Percentiles rank a stretch among this genome's conserved stretches.
phyloP scores from a whole-genome alignment of 1,140 invertebrate species.

The Agraylea sexmaculata region DNA sequence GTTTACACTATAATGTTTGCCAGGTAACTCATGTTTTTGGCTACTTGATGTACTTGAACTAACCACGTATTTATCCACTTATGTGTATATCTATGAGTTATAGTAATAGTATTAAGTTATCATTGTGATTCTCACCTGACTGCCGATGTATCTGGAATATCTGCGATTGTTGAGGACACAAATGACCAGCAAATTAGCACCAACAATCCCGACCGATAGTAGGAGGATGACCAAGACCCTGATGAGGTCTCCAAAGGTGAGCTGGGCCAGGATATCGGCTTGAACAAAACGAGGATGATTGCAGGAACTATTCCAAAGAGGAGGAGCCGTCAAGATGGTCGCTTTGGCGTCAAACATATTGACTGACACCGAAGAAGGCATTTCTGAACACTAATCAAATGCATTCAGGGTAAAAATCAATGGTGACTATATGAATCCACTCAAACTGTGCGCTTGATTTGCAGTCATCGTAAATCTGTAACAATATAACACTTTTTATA shows the following conservation, averaged over 20 bases:
- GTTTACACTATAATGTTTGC: too few species aligned
- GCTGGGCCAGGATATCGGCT: constrained; percentile 43
- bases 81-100: too few species aligned
- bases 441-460: too few species aligned
- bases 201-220: constrained; percentile 61
- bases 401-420: too few species aligned
- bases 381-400: too few species aligned
- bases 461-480: too few species aligned
- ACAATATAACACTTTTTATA: too few species aligned
- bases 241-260: constrained; percentile 54
- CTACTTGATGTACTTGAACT: too few species aligned
- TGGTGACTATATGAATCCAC: too few species aligned
- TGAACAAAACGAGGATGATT: constrained; percentile 51
- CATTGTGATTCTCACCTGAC: constrained; percentile 61
- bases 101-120: too few species aligned
- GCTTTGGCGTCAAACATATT: constrained; percentile 42
- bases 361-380: constrained; percentile 12
- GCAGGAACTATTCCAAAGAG: constrained; percentile 68
- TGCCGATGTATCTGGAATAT: constrained; percentile 73
- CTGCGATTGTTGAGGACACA: constrained; percentile 68
- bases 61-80: too few species aligned
- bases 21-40: too few species aligned
- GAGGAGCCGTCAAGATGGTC: constrained; percentile 57
- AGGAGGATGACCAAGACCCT: constrained; percentile 63
- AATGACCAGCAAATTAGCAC: constrained; percentile 66